These are phyloP conservation scores for Acronicta leporina DNA, from an alignment of 2,888 invertebrate genomes.

Conservation along the genomic window DNA sequence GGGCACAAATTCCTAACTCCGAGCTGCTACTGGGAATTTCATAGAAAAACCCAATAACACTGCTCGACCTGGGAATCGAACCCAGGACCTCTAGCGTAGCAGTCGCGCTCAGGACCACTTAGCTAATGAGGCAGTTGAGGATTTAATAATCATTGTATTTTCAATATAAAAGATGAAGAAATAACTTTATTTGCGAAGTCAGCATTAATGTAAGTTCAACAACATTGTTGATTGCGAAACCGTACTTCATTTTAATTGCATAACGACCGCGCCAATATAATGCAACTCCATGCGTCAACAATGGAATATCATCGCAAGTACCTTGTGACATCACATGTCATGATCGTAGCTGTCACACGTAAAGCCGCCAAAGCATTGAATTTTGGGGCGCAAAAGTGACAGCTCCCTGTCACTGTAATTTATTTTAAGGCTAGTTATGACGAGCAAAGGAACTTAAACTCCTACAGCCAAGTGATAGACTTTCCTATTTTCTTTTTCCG, in stretches of 20 bases:
- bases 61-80: too few species aligned
- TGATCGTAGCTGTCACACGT: background rate
- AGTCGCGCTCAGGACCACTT: too few species aligned
- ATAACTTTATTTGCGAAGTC: slow-evolving; percentile 6
- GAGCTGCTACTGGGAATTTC: too few species aligned
- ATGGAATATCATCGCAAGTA: slow-evolving; percentile 12
- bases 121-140: too few species aligned
- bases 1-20: too few species aligned
- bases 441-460: background rate
- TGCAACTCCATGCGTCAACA: slow-evolving; percentile 43
- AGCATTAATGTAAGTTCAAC: slow-evolving; percentile 29
- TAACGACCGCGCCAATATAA: slow-evolving; percentile 35
- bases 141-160: background rate
- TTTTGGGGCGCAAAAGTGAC: too few species aligned
- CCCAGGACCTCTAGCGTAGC: too few species aligned
- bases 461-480: background rate
- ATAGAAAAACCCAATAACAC: too few species aligned
- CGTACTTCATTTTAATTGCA: slow-evolving; percentile 37
- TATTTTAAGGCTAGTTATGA: background rate
- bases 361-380: too few species aligned
- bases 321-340: slow-evolving; percentile 3
- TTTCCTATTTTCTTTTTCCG: background rate
- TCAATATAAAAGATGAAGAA: slow-evolving; percentile 19
- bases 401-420: background rate
- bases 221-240: slow-evolving; percentile 41